Evolutionary conservation across 2,888 invertebrate genomes (phyloP).

Genomic region (Lacanobia wlatinum): DNA sequence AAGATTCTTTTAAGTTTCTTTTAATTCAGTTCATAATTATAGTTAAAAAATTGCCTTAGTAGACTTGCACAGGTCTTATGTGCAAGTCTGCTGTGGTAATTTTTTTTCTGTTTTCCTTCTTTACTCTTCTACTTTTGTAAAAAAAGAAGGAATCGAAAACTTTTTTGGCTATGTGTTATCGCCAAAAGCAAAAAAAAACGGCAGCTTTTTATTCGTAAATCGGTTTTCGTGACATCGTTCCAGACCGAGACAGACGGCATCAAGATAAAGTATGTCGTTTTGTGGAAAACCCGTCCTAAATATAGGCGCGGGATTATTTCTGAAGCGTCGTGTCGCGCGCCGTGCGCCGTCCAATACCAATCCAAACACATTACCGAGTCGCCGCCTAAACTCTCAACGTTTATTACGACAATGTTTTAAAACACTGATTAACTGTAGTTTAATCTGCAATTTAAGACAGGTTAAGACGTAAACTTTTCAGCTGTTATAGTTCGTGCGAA

Average conservation of each 20-base stretch:
- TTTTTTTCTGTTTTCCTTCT: too few species aligned
- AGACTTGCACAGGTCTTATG: too few species aligned
- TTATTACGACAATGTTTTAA: constrained; percentile 78
- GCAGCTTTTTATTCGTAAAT: constrained; percentile 50
- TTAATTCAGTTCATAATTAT: too few species aligned
- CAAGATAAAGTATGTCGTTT: constrained; percentile 87
- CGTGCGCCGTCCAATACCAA: constrained; percentile 78
- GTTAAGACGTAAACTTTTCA: constrained; percentile 72
- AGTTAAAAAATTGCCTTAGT: too few species aligned
- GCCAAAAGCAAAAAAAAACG: constrained; percentile 39
- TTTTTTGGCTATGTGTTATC: not conserved
- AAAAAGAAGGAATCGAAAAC: not conserved
- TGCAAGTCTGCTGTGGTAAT: too few species aligned
- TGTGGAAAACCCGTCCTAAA: constrained; percentile 88
- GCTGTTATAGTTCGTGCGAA: constrained; percentile 59
- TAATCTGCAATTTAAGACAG: constrained; percentile 72
- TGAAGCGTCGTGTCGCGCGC: constrained; percentile 82
- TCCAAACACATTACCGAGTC: constrained; percentile 85
- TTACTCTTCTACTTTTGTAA: too few species aligned
- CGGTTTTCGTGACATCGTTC: constrained; percentile 60
- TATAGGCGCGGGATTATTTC: constrained; percentile 88
- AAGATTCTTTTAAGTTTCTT: too few species aligned
- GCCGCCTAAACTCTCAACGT: constrained; percentile 78
- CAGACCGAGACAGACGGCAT: constrained; percentile 71
- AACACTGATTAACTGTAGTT: constrained; percentile 75